Evolutionary conservation across 2,888 invertebrate species (phyloP), one percentile per base, ranked within the genome.

Genomic region (Yponomeuta plumbellus): DNA sequence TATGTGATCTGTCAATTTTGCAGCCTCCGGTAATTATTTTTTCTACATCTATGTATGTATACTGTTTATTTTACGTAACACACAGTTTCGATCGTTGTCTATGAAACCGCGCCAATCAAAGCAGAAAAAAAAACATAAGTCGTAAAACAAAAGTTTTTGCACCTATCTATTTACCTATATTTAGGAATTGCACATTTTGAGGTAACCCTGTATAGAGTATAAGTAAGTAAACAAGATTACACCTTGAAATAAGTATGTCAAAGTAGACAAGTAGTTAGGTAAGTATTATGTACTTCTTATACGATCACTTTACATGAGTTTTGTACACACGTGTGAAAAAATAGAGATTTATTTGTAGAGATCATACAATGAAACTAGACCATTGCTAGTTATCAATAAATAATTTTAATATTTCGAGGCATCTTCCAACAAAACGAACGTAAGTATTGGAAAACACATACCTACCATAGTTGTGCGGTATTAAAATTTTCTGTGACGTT

Each of bases 281-380:
- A 34, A 34, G 34, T 34, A 34, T 34, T 44, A 52, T 0, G 17
- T 17, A 52, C 44, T 52, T 52, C 44, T 52, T 80, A 77, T 74
- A 79, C 85, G 86, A 88, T 89, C 85, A 88, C 86, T 88, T 88
- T 84, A 86, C 83, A 85, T 83, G 84, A 86, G 83, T 86, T 89
- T 88, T 91, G 86, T 90, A 89, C 87, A 86, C 87, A 61, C 84
- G 84, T 88, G 89, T 91, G 91, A 89, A 91, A 91, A 91, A 91
- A 91, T 91, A 91, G 88, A 90, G 88, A 88, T 89, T 90, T 87
- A 86, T 86, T 88, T 85, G 81, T 84, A 88, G 89, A 91, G 86
- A 88, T 87, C 86, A 83, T 81, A 79, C 89, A 89, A 86, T 91
- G 89, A 91, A 91, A 91, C 90, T 74, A 84, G 85, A 81, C 84